phyloP scores from a whole-genome alignment of 2,888 invertebrate species.

The Rhaphigaster nebulosa region DNA sequence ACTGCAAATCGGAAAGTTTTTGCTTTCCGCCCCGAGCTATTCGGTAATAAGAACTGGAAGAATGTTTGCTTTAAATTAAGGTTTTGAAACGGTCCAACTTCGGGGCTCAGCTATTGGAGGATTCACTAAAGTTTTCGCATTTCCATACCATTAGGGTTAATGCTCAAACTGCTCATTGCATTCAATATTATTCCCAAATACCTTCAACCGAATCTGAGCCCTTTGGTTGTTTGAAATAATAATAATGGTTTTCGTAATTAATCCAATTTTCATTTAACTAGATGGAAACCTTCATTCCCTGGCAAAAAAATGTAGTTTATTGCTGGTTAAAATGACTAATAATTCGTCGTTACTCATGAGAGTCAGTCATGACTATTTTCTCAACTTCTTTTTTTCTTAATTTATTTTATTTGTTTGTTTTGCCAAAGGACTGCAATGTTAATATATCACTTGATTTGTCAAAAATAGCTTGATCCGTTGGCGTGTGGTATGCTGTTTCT shows the following conservation, averaged over 20 bases:
- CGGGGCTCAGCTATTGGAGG: not conserved
- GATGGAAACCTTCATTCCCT: too few species aligned
- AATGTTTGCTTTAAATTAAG: constrained; percentile 16
- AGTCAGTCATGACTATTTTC: too few species aligned
- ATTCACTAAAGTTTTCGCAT: constrained; percentile 2
- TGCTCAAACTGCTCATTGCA: not conserved
- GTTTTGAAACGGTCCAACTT: constrained; percentile 4
- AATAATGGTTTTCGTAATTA: not conserved
- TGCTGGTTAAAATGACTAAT: too few species aligned
- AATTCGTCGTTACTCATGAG: too few species aligned
- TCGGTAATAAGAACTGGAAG: not conserved
- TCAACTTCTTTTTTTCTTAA: too few species aligned
- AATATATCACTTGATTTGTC: too few species aligned
- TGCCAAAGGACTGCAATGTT: too few species aligned
- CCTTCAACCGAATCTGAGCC: not conserved
- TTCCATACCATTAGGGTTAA: not conserved
- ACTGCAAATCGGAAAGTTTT: not conserved
- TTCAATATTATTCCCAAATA: not conserved
- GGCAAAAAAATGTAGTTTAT: too few species aligned
- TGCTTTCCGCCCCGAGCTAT: not conserved
- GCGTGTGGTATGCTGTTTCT: too few species aligned
- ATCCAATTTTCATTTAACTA: too few species aligned
- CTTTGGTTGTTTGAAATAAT: not conserved
- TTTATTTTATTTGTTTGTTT: too few species aligned
- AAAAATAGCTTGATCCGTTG: too few species aligned